Base-by-base conservation (phyloP, 2,113 vertebrate genomes). In the Bambusicola thoracicus region DNA sequence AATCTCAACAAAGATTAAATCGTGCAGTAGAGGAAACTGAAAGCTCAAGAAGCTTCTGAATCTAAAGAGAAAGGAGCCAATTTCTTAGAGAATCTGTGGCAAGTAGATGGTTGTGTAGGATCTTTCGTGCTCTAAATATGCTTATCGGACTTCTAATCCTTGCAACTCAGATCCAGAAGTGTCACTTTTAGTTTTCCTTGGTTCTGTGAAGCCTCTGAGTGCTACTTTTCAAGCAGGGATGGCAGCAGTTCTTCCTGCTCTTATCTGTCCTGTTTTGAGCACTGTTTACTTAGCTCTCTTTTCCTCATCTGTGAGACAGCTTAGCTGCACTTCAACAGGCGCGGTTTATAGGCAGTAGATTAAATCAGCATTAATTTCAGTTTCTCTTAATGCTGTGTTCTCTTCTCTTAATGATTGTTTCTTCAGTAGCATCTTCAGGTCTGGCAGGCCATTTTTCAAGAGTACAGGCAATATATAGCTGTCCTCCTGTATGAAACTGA, bases 251-350 rank as follows among this genome's bases (percentile, higher is more conserved):
- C 59, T 88, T 83, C 21, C 2, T 96, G 5, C 22, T 79, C 27
- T 76, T 80, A 69, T 7, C 44, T 77, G 22, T 73, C 18, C 3
- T 62, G 19, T 69, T 68, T 46, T 72, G 58, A 56, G 32, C 8
- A 1, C 10, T 2, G 2, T 75, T 85, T 91, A 82, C 63, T 7
- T 46, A 49, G 43, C 30, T 29, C 11, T 10, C 20, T 29, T 91
- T 49, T 22, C 40, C 10, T 7, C 1, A 11, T 24, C 24, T 5
- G 13, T 0, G 0, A 69, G 63, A 34, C 48, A 58, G 19, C 14
- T 76, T 75, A 76, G 48, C 73, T 81, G 59, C 49, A 78, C 0
- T 29, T 44, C 44, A 88, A 77, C 55, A 17, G 5, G 32, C 90
- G 38, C 24, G 8, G 13, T 55, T 81, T 67, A 67, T 55, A 78